Conservation (phyloP, 2,113 vertebrate species). For the Lophura nycthemera region DNA sequence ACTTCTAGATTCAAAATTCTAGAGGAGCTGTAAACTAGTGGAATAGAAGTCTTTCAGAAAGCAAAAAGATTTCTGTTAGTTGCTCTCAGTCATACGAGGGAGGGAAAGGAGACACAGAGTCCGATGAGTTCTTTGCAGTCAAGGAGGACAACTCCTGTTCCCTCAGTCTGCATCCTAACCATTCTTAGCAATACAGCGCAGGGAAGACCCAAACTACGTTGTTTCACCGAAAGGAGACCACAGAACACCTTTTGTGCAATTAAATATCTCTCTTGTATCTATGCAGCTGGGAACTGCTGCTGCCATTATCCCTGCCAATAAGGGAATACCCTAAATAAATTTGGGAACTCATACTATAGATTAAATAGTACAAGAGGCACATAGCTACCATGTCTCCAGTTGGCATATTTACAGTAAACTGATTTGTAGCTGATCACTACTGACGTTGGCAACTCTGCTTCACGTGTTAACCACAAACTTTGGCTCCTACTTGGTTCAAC, state of each 20-base stretch:
- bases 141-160: background rate
- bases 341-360: background rate
- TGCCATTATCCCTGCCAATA: background rate
- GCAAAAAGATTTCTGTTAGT: background rate
- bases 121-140: background rate
- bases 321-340: background rate
- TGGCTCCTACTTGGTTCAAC: slow-evolving; percentile 13
- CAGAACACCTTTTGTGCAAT: background rate
- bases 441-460: background rate
- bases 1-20: background rate
- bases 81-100: background rate
- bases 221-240: background rate
- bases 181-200: background rate
- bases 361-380: background rate
- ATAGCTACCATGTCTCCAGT: background rate
- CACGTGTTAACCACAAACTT: background rate
- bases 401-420: background rate
- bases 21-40: background rate
- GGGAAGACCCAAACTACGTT: background rate
- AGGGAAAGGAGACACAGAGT: background rate
- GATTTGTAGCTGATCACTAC: background rate
- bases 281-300: background rate
- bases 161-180: background rate
- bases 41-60: background rate
- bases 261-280: background rate